Evolutionary conservation across 1,140 invertebrate genomes (phyloP).

Genomic region (Euwallacea fornicatus): DNA sequence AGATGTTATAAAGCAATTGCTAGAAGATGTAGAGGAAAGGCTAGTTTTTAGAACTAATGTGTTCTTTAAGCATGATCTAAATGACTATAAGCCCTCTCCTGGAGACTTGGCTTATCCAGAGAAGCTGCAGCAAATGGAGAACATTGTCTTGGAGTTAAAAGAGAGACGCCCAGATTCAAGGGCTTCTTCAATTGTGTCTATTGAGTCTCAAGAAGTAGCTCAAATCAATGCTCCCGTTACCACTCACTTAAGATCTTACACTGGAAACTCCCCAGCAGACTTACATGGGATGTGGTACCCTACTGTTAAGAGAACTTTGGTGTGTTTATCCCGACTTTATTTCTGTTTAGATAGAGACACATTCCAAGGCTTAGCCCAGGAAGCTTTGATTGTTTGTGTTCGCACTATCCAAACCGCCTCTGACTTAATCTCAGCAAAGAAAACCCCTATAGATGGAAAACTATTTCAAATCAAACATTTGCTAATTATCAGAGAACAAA

Average conservation of each 20-base stretch:
- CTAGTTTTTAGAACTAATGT: constrained; percentile 95
- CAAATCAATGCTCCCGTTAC: constrained; percentile 55
- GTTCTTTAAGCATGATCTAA: constrained; percentile 90
- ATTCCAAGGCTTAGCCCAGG: constrained; percentile 95
- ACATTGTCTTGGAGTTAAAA: constrained; percentile 70
- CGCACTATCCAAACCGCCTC: constrained; percentile 83
- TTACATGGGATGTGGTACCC: constrained; percentile 99
- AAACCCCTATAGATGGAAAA: constrained; percentile 82
- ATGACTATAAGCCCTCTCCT: constrained; percentile 83
- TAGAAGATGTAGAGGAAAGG: constrained; percentile 96
- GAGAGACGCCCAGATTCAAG: constrained; percentile 67
- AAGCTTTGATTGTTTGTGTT: constrained; percentile 89
- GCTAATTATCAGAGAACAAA: constrained; percentile 94
- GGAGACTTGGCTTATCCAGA: constrained; percentile 98
- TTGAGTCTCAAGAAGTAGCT: constrained; percentile 69
- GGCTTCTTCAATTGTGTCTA: constrained; percentile 63
- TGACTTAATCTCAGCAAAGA: constrained; percentile 66
- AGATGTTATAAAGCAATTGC: constrained; percentile 77
- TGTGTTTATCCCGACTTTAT: constrained; percentile 93
- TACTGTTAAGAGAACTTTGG: constrained; percentile 89
- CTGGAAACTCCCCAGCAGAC: constrained; percentile 69
- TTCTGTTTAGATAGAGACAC: constrained; percentile 92
- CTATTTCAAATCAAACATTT: constrained; percentile 98
- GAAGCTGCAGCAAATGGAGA: constrained; percentile 97
- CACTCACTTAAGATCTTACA: constrained; percentile 50